phyloP scores from a whole-genome alignment of 2,113 vertebrate genomes.

The Terrapene triunguis region DNA sequence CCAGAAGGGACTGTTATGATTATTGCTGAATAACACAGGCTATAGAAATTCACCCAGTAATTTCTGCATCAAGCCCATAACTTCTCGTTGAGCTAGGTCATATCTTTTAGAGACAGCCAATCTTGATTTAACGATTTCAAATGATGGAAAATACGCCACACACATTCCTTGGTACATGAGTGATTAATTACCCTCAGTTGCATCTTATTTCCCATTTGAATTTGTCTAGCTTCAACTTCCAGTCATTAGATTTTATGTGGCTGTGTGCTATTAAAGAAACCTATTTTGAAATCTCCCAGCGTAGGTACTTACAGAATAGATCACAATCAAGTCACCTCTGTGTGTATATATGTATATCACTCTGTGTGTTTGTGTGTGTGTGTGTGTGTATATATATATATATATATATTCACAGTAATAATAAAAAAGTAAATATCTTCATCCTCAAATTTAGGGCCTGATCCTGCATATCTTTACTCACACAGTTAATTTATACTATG shows the following conservation, averaged over 20 bases:
- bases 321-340: background rate
- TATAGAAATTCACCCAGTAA: background rate
- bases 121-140: background rate
- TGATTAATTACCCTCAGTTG: background rate
- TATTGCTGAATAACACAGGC: background rate
- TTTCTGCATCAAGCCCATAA: background rate
- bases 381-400: no score
- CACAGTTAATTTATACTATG: background rate
- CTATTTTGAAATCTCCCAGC: background rate
- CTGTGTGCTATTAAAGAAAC: background rate
- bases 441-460: background rate
- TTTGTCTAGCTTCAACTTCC: background rate
- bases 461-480: background rate
- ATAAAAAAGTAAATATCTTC: background rate
- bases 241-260: background rate
- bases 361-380: no score
- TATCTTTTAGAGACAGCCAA: background rate
- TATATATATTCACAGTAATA: background rate
- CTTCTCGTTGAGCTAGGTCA: background rate
- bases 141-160: background rate
- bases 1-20: background rate
- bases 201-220: background rate
- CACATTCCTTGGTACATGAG: background rate
- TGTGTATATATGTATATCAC: no score
- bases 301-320: background rate